Evolutionary conservation across 2,113 vertebrate species (phyloP), one percentile per base, ranked within the genome.

Genomic region (Peromyscus leucopus): DNA sequence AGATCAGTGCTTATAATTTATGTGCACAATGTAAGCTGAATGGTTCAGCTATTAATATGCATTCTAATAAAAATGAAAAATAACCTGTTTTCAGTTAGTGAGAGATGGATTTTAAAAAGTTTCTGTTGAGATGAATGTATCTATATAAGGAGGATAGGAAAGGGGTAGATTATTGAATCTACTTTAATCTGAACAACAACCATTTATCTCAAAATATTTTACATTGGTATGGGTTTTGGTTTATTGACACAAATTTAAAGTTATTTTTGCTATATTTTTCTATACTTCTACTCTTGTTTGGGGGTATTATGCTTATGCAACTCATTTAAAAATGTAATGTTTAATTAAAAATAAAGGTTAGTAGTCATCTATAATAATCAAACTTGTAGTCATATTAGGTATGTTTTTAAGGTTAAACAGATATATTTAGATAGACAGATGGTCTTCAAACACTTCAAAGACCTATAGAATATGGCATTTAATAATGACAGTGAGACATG

Each of bases 51-150:
- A 96, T 76, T 96, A 98, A 97, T 94, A 65, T 69, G 39, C 48
- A 88, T 89, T 96, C 96, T 93, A 96, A 97, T 97, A 92, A 96
- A 82, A 97, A 95, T 42, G 63, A 98, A 86, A 85, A 86, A 22
- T 95, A 80, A 24, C 97, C 93, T 42, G 83, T 97, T 98, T 96
- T 95, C 88, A 96, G 96, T 86, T 89, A 96, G 95, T 97, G 85
- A 91, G 84, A 85, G 83, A 79, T 87, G 80, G 80, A 91, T 63
- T 82, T 89, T 90, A 36, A 91, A 96, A 92, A 96, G 88, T 96
- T 97, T 89, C 48, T 82, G 95, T 69, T 90, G 80, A 97, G 96
- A 96, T 22, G 65, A 96, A 91, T 59, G 59, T 22, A 90, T 93
- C 61, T 91, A 55, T 65, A 75, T 65, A 89, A 36, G 7, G 19